phyloP scores from a whole-genome alignment of 2,888 invertebrate genomes.

The Cosmia trapezina region DNA sequence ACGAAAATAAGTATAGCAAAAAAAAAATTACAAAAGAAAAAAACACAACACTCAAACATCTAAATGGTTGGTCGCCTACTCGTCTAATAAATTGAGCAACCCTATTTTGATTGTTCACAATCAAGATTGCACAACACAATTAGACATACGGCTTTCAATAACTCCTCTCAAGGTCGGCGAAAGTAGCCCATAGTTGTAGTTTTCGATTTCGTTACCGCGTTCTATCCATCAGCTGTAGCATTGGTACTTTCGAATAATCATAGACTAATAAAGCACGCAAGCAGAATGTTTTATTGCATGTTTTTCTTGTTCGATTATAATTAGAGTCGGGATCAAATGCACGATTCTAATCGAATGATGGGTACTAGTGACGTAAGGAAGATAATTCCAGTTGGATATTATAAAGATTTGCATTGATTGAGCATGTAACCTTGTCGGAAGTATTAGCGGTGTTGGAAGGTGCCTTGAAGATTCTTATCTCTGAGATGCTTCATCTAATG shows the following conservation, averaged over 20 bases:
- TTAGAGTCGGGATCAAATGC: conserved; percentile 46
- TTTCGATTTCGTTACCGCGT: conserved; percentile 75
- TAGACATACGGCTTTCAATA: conserved; percentile 77
- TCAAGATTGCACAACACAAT: conserved; percentile 78
- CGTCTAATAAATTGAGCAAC: conserved; percentile 73
- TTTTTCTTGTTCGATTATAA: conserved; percentile 43
- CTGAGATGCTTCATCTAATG: conserved; percentile 28
- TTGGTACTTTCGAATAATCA: conserved; percentile 44
- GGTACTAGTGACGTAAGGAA: conserved; percentile 32
- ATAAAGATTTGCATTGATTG: conserved; percentile 44
- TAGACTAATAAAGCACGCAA: conserved; percentile 34
- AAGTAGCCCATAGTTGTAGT: conserved; percentile 70
- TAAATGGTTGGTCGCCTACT: conserved; percentile 47
- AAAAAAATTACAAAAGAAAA: no score
- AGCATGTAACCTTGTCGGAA: conserved; percentile 42
- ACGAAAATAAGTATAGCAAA: no score
- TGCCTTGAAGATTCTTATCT: conserved; percentile 10
- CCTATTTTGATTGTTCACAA: conserved; percentile 77
- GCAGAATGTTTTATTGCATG: conserved; percentile 45
- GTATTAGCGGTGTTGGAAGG: conserved; percentile 18
- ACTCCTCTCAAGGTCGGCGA: conserved; percentile 78
- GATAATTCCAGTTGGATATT: conserved; percentile 32
- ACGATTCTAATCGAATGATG: conserved; percentile 49
- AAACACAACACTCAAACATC: conserved; percentile 38
- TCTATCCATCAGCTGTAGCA: conserved; percentile 42